Evolutionary conservation across 1,140 invertebrate species (phyloP).

Genomic region (Anastrepha obliqua): DNA sequence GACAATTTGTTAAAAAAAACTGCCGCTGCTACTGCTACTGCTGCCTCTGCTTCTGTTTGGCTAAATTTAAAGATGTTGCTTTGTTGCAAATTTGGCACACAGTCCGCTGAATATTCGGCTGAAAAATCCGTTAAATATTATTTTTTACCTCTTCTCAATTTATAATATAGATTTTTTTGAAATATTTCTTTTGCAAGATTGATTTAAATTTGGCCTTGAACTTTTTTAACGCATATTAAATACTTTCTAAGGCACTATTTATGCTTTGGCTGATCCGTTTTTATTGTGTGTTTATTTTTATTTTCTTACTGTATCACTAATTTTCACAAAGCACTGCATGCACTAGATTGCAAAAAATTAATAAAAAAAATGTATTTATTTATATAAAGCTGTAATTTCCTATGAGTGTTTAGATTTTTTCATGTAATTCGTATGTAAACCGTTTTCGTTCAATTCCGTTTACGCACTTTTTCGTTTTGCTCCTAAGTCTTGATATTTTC

Average conservation of each 20-base stretch:
- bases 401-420: neutral
- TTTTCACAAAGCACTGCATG: constrained; percentile 35
- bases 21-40: neutral
- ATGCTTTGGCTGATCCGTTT: neutral
- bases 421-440: neutral
- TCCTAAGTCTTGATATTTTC: constrained; percentile 22
- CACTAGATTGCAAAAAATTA: neutral
- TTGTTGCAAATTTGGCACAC: constrained; percentile 48
- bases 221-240: constrained; percentile 11
- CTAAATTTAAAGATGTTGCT: constrained; percentile 44
- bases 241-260: neutral
- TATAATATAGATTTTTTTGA: neutral
- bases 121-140: constrained; percentile 52
- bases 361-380: neutral
- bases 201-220: neutral
- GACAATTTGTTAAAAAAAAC: constrained; percentile 42
- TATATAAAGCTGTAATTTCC: neutral
- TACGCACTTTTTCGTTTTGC: constrained; percentile 24
- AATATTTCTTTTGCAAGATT: neutral
- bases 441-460: neutral
- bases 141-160: neutral
- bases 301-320: neutral
- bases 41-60: neutral
- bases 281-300: neutral
- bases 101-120: constrained; percentile 30